Evolutionary conservation across 1,140 invertebrate genomes (phyloP), one percentile per base, ranked within the genome.

Genomic region (Drosophila trapezifrons): DNA sequence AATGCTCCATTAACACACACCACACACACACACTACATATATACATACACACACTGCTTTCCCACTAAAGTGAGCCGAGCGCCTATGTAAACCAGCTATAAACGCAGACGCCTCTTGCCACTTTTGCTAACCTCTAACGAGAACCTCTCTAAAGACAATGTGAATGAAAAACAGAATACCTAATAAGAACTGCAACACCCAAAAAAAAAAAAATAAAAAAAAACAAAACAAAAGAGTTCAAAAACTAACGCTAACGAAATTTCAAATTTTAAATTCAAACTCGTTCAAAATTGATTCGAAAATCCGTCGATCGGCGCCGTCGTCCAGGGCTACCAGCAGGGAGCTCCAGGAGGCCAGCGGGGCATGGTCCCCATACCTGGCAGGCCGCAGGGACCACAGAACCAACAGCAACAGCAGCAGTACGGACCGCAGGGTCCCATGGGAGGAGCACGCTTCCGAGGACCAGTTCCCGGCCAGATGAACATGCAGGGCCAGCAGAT

Each of bases 351-450:
- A 43, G 63, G 78, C 38, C 90, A 84, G 43, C 63, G 86, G 27
- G 72, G 87, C 65, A 93, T 94, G 92, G 81, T 87, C 72, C 80
- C 80, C 58, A 77, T 91, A 73, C 80, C 80, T 54, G 79, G 89
- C 46, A 58, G 87, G 70, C 59, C 81, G 27, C 82, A 76, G 74
- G 80, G 74, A 57, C 80, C 78, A 65, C 92, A 92, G 64, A 90
- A 90, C 13, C 85, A 89, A 40, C 80, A 76, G 47, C 82, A 75
- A 35, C 79, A 84, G 27, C 87, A 85, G 57, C 80, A 69, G 10
- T 91, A 87, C 46, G 90, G 90, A 17, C 58, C 72, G 0, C 90
- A 91, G 56, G 85, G 80, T n/a, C 45, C 78, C 8, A 70, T 85
- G 78, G 81, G 81, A 17, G 82, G 71, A 29, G 52, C 90, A 40